Evolutionary conservation across 2,113 vertebrate genomes (phyloP).

Genomic region (Sander vitreus): DNA sequence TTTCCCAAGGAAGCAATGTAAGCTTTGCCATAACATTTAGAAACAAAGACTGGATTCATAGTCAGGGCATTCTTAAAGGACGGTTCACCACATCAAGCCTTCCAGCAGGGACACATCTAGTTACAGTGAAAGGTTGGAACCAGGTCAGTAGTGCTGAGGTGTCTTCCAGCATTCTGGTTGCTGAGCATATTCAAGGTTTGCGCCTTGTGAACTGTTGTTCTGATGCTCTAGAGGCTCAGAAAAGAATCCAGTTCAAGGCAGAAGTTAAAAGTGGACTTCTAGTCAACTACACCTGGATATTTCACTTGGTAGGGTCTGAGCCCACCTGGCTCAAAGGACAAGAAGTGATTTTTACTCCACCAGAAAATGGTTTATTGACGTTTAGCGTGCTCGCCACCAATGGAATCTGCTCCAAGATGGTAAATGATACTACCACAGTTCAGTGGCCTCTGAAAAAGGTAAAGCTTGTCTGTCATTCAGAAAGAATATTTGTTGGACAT

Average conservation of each 20-base stretch:
- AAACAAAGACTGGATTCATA: constrained; percentile 52
- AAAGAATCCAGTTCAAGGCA: constrained; percentile 69
- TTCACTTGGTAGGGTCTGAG: constrained; percentile 65
- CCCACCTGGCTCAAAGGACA: constrained; percentile 60
- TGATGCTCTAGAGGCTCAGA: constrained; percentile 68
- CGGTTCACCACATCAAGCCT: constrained; percentile 69
- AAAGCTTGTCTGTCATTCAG: constrained; percentile 60
- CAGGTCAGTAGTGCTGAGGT: constrained; percentile 68
- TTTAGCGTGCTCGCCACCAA: constrained; percentile 76
- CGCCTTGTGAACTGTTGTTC: constrained; percentile 73
- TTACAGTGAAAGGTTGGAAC: constrained; percentile 78
- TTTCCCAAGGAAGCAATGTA: constrained; percentile 78
- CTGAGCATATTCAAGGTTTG: constrained; percentile 77
- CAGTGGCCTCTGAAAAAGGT: constrained; percentile 75
- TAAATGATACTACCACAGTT: constrained; percentile 61
- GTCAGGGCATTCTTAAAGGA: constrained; percentile 26
- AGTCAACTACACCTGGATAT: constrained; percentile 79
- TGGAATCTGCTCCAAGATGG: constrained; percentile 70
- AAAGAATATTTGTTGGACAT: constrained; percentile 73
- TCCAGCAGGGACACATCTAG: constrained; percentile 66
- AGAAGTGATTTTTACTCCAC: constrained; percentile 75
- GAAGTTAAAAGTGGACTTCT: constrained; percentile 56
- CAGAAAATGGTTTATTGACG: constrained; percentile 71
- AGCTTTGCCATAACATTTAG: constrained; percentile 73
- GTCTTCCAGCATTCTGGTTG: constrained; percentile 64